These are phyloP conservation scores for Drosophila ercepeae DNA, from an alignment of 1,140 invertebrate genomes.

Conservation along the genomic window DNA sequence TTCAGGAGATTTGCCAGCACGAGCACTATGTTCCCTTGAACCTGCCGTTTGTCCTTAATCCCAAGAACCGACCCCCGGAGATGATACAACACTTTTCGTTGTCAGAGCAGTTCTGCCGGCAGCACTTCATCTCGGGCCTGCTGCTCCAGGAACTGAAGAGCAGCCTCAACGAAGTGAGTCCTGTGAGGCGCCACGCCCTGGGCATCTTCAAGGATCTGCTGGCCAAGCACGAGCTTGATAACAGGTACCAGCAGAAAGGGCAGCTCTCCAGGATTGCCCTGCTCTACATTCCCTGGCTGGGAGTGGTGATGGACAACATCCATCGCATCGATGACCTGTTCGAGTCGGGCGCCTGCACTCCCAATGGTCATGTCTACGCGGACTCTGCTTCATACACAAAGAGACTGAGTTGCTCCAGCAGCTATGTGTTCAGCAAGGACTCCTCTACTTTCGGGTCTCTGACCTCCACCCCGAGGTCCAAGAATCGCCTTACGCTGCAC, in stretches of 20 bases:
- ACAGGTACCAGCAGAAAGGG: constrained; percentile 91
- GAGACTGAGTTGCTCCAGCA: constrained; percentile 85
- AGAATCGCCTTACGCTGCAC: constrained; percentile 85
- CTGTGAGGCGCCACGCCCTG: constrained; percentile 92
- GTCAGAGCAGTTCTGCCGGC: constrained; percentile 92
- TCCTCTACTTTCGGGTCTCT: constrained; percentile 70
- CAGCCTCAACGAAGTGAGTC: constrained; percentile 92
- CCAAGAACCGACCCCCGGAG: constrained; percentile 85
- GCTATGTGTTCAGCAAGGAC: constrained; percentile 83
- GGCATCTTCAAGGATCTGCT: constrained; percentile 92
- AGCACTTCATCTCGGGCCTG: constrained; percentile 94
- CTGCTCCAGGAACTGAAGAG: constrained; percentile 89
- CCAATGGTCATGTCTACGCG: constrained; percentile 81
- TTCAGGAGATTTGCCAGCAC: constrained; percentile 96
- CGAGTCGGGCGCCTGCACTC: constrained; percentile 64
- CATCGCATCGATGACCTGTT: constrained; percentile 85
- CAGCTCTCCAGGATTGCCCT: constrained; percentile 94
- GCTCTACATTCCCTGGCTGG: constrained; percentile 95
- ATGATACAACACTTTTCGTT: constrained; percentile 86
- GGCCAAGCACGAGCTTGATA: constrained; percentile 97
- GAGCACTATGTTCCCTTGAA: constrained; percentile 96
- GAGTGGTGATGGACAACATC: constrained; percentile 93
- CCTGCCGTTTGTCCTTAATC: constrained; percentile 87
- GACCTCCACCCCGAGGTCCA: constrained; percentile 84
- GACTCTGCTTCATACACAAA: constrained; percentile 83